Evolutionary conservation across 2,113 vertebrate genomes (phyloP).

Genomic region (Prunella fulvescens): DNA sequence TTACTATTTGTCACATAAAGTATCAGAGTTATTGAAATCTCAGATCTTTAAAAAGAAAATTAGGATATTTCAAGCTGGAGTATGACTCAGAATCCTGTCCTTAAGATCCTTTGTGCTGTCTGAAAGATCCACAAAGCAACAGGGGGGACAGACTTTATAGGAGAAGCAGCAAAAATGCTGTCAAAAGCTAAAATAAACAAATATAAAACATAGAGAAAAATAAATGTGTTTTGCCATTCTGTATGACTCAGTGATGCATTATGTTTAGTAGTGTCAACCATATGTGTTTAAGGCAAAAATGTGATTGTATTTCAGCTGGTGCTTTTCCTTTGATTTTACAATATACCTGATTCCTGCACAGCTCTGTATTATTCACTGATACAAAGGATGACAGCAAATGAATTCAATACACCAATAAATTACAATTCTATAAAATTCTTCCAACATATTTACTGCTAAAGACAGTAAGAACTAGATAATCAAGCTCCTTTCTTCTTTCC

Average conservation of each 20-base stretch:
- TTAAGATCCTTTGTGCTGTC: neutral
- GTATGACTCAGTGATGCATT: neutral
- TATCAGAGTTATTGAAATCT: neutral
- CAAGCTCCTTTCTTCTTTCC: neutral
- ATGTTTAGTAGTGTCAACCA: neutral
- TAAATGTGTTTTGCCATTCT: neutral
- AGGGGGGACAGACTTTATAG: neutral
- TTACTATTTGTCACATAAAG: neutral
- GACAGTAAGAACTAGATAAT: neutral
- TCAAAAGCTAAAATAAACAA: slow-evolving; percentile 14
- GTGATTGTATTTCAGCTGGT: neutral
- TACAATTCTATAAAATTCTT: neutral
- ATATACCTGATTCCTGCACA: neutral
- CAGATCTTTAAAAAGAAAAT: neutral
- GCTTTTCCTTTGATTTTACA: neutral
- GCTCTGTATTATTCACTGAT: neutral
- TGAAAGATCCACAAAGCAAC: neutral
- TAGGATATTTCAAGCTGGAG: neutral
- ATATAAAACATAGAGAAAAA: neutral
- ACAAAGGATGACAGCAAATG: neutral
- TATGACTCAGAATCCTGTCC: neutral
- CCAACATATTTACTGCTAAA: neutral
- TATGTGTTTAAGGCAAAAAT: slow-evolving; percentile 30
- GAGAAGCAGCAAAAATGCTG: neutral
- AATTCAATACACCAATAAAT: neutral